Evolutionary conservation across 2,113 vertebrate genomes (phyloP).

Genomic region (Hassar affinis): DNA sequence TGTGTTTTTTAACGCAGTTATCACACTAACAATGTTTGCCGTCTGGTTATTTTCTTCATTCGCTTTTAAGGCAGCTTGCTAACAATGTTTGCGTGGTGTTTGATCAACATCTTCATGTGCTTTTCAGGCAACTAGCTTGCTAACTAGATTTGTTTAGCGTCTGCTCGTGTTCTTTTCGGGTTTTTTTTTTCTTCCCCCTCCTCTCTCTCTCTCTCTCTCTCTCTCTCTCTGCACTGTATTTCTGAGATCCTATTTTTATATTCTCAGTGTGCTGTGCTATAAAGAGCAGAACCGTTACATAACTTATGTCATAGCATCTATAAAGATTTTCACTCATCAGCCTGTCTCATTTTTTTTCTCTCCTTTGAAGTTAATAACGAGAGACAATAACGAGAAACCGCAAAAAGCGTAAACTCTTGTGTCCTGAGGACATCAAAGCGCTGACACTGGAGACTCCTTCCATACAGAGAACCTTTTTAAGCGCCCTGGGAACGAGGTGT

Average conservation of each 20-base stretch:
- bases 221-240: not conserved
- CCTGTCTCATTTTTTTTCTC: not conserved
- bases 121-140: not conserved
- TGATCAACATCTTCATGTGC: not conserved
- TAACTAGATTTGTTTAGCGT: not conserved
- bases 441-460: not conserved
- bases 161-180: too few species aligned
- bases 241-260: not conserved
- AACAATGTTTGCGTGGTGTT: not conserved
- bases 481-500: too few species aligned
- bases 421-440: not conserved
- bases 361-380: not conserved
- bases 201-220: not conserved
- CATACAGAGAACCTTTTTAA: not conserved
- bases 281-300: not conserved
- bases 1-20: not conserved
- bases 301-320: not conserved
- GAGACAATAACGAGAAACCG: not conserved
- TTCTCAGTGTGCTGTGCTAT: not conserved
- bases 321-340: not conserved
- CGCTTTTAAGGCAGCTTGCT: not conserved
- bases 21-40: not conserved
- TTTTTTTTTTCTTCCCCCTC: not conserved
- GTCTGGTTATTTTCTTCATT: not conserved
- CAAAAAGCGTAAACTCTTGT: not conserved